Percentiles rank a stretch among this genome's conserved stretches.
These are phyloP conservation scores for Ophion ellenae DNA, from an alignment of 2,888 invertebrate species.

Conservation along the genomic window DNA sequence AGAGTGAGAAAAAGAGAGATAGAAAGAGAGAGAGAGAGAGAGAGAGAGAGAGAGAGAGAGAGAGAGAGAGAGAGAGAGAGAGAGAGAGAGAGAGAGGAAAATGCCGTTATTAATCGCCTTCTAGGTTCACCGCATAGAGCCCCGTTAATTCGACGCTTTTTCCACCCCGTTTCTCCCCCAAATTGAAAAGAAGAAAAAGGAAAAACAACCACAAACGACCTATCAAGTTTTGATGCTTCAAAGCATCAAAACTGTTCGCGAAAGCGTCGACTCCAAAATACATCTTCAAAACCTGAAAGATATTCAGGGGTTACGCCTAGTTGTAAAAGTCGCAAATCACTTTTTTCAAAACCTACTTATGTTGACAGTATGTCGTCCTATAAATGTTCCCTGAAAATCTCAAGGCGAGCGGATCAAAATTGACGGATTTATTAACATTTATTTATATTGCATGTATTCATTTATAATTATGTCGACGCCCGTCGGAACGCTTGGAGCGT, in stretches of 20 bases:
- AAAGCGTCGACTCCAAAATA: not conserved
- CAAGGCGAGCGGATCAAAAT: too few species aligned
- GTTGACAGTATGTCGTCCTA: too few species aligned
- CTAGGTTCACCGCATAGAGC: slow-evolving; percentile 15
- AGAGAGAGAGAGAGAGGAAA: slow-evolving; percentile 4
- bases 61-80: not conserved
- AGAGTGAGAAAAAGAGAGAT: slow-evolving; percentile 8
- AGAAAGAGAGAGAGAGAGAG: not conserved
- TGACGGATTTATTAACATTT: too few species aligned
- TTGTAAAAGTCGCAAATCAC: too few species aligned
- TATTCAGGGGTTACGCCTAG: too few species aligned
- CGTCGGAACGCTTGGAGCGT: too few species aligned
- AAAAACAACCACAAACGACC: not conserved
- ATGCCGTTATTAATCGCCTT: slow-evolving; percentile 49
- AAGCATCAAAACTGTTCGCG: not conserved
- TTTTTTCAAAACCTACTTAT: too few species aligned
- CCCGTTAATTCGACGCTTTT: slow-evolving; percentile 12
- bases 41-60: not conserved
- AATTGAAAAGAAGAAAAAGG: slow-evolving; percentile 9
- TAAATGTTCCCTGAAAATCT: too few species aligned
- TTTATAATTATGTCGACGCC: too few species aligned
- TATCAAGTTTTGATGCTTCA: too few species aligned
- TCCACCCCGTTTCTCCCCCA: slow-evolving; percentile 13
- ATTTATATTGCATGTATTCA: too few species aligned
- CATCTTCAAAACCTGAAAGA: too few species aligned